Percentiles rank a stretch among this genome's conserved stretches.
Conservation (phyloP, 2,797 vertebrate species). For the Gallinago nigripennis region DNA sequence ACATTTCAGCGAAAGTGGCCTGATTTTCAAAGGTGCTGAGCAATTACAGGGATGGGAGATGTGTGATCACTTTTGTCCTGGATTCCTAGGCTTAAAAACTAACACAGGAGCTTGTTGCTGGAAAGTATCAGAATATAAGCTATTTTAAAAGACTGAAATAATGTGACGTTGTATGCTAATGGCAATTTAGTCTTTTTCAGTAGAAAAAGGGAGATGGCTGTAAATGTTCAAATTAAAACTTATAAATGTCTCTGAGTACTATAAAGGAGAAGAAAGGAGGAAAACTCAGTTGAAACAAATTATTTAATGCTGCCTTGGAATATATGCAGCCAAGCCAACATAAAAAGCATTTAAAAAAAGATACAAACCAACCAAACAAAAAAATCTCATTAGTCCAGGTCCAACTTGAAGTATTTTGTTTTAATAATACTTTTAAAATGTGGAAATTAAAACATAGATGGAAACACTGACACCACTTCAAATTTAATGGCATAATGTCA, state of each 20-base stretch:
- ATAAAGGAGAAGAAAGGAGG: neutral
- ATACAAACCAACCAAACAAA: neutral
- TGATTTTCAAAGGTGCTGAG: slow-evolving; percentile 34
- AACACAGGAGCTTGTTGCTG: neutral
- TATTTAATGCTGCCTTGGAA: neutral
- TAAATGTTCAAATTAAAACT: neutral
- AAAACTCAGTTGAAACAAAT: neutral
- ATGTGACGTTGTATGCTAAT: neutral
- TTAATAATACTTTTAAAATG: neutral
- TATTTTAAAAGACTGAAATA: slow-evolving; percentile 18
- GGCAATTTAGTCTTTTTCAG: neutral
- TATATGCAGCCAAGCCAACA: neutral
- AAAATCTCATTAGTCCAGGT: neutral
- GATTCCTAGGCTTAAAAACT: slow-evolving; percentile 6
- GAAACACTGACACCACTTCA: neutral
- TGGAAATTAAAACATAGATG: neutral
- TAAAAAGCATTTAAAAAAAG: neutral
- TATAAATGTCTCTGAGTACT: neutral
- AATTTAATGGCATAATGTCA: neutral
- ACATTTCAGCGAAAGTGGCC: neutral
- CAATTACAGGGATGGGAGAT: neutral
- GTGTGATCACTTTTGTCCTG: neutral
- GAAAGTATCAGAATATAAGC: neutral
- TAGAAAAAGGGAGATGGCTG: neutral
- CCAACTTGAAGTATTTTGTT: neutral